A percentile compares a stretch with the other conserved stretches of the same genome.
These are phyloP conservation scores for Chromobotia macracanthus DNA, from an alignment of 2,797 vertebrate species.

Conservation along the genomic window DNA sequence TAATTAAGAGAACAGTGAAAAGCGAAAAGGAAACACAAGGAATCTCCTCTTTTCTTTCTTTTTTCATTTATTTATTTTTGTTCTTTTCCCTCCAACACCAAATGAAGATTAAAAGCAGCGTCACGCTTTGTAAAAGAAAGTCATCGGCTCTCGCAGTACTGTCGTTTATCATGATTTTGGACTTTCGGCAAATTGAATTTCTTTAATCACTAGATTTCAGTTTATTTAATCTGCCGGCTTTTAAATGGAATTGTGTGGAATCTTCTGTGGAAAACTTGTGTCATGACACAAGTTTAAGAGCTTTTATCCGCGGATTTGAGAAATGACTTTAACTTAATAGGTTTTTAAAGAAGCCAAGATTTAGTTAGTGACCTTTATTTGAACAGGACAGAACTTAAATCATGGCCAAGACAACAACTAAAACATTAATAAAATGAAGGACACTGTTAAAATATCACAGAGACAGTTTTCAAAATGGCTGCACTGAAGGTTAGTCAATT, in stretches of 20 bases:
- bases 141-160: neutral
- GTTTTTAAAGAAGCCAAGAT: neutral
- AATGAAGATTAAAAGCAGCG: constrained; percentile 51
- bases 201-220: constrained; percentile 16
- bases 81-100: constrained; percentile 25
- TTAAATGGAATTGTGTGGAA: constrained; percentile 15
- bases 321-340: too few species aligned
- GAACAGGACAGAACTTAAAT: too few species aligned
- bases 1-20: constrained; percentile 62
- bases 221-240: constrained; percentile 28
- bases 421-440: too few species aligned
- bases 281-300: constrained; percentile 7
- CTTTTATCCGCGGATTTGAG: constrained; percentile 24
- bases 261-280: constrained; percentile 30
- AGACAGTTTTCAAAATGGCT: neutral
- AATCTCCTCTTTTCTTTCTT: constrained; percentile 35
- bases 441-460: neutral
- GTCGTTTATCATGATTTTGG: constrained; percentile 3
- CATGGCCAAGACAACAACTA: too few species aligned
- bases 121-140: neutral
- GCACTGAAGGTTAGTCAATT: too few species aligned
- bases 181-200: neutral
- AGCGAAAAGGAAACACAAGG: constrained; percentile 54
- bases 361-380: too few species aligned
- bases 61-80: neutral